Conservation (phyloP, 2,113 vertebrate genomes). For the Sapayoa aenigma region DNA sequence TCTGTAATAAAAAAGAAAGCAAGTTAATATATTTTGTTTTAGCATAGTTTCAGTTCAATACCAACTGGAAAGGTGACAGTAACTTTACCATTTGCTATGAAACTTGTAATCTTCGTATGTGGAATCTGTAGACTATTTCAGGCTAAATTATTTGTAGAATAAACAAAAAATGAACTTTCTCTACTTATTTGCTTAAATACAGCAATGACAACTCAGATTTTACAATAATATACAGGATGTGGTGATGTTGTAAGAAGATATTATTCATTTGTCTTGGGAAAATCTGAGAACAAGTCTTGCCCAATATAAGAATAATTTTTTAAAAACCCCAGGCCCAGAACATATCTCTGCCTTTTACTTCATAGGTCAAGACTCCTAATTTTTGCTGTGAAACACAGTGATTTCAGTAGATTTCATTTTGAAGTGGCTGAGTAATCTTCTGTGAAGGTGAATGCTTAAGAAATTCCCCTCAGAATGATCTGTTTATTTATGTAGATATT, state of each 20-base stretch:
- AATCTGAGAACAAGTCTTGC: not conserved
- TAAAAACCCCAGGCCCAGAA: not conserved
- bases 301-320: not conserved
- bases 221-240: not conserved
- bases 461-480: not conserved
- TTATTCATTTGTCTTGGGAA: conserved; percentile 31
- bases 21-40: not conserved
- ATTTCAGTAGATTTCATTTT: not conserved
- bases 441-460: not conserved
- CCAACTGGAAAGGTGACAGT: not conserved
- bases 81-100: not conserved
- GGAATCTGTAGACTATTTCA: not conserved
- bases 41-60: not conserved
- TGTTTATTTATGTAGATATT: too few relatives aligned
- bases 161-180: not conserved
- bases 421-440: not conserved
- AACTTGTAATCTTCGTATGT: not conserved
- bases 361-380: not conserved
- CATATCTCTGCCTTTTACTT: not conserved
- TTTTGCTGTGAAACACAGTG: not conserved
- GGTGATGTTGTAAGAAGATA: not conserved
- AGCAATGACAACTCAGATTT: not conserved
- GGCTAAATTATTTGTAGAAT: not conserved
- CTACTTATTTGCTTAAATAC: not conserved
- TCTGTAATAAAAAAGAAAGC: not conserved